phyloP scores from a whole-genome alignment of 2,888 invertebrate species.

The Galerucella calmariensis region DNA sequence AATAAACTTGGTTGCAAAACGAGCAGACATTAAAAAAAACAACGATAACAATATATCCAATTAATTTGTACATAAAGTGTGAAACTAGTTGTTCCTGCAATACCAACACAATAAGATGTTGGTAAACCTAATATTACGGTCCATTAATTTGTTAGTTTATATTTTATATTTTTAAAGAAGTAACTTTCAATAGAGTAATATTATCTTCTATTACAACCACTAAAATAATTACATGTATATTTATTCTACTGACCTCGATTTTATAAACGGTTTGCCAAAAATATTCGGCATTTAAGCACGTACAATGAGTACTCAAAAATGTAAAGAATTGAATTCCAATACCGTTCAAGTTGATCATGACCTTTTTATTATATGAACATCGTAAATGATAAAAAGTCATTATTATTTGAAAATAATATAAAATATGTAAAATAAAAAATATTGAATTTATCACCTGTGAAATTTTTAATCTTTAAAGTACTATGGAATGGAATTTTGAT shows the following conservation, averaged over 20 bases:
- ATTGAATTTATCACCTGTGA: too few relatives aligned
- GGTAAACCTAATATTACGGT: background rate
- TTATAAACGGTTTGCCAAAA: conserved; percentile 9
- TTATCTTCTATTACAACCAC: too few relatives aligned
- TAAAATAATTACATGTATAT: background rate
- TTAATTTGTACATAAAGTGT: conserved; percentile 6
- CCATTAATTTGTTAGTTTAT: background rate
- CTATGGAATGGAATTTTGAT: too few relatives aligned
- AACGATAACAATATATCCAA: background rate
- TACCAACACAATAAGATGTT: conserved; percentile 1
- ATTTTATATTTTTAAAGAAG: background rate
- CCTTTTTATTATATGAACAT: background rate
- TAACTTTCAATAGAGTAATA: background rate
- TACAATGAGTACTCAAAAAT: background rate
- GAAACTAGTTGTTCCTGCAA: background rate
- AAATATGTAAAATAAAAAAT: too few relatives aligned
- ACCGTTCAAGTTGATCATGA: background rate
- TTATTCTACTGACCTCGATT: conserved; percentile 7
- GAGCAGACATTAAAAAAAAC: background rate
- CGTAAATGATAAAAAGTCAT: background rate
- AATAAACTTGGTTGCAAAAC: conserved; percentile 1
- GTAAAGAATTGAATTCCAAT: conserved; percentile 2
- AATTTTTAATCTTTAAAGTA: too few relatives aligned
- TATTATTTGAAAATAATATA: too few relatives aligned
- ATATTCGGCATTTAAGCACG: conserved; percentile 13